Evolutionary conservation across 2,113 vertebrate genomes (phyloP).

Genomic region (Microcebus jonahi): DNA sequence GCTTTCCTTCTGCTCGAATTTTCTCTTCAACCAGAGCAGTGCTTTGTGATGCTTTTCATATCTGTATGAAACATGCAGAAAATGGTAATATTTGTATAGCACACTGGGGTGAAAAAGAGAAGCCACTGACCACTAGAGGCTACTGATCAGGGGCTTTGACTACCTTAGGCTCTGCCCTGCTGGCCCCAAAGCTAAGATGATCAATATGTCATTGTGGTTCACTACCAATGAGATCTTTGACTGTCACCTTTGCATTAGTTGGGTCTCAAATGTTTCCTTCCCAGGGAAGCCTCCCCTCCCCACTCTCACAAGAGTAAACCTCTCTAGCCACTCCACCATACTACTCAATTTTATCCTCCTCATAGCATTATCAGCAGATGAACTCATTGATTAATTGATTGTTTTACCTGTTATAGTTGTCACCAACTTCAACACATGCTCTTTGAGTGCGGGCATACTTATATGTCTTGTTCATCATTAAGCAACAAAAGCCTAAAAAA

Average conservation of each 20-base stretch:
- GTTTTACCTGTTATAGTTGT: background rate
- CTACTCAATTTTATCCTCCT: slow-evolving; percentile 2
- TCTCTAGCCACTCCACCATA: background rate
- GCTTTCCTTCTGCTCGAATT: background rate
- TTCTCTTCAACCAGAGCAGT: background rate
- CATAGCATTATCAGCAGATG: background rate
- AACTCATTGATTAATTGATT: background rate
- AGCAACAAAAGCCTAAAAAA: background rate
- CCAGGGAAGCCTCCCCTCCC: background rate
- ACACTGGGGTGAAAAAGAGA: background rate
- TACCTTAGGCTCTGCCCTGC: background rate
- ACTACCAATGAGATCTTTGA: background rate
- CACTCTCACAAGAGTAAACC: background rate
- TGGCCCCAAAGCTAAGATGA: background rate
- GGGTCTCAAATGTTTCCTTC: background rate
- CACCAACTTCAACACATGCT: background rate
- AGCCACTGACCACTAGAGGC: background rate
- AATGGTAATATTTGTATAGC: background rate
- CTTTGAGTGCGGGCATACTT: background rate
- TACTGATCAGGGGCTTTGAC: background rate
- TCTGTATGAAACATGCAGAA: background rate
- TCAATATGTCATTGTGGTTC: background rate
- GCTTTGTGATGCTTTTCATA: background rate
- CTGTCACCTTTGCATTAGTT: background rate
- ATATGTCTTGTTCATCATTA: background rate